Percentiles rank a stretch among this genome's conserved stretches.
Evolutionary conservation across 2,113 vertebrate genomes (phyloP).

Genomic region (Callipepla squamata): DNA sequence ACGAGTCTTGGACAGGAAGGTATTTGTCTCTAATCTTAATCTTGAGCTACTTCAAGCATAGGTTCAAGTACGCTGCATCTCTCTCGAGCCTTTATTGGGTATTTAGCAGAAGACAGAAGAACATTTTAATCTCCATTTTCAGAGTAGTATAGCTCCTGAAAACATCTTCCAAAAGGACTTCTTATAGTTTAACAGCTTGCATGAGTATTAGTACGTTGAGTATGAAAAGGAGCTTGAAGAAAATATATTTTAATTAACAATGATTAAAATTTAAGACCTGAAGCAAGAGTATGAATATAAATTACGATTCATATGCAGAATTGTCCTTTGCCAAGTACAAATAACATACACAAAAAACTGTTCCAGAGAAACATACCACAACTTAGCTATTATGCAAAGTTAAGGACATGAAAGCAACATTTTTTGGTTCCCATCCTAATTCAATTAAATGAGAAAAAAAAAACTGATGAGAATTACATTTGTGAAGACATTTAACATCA

Average conservation of each 20-base stretch:
- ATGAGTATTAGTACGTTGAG: slow-evolving; percentile 14
- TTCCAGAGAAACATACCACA: slow-evolving; percentile 27
- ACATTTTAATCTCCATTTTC: neutral
- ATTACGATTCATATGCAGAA: slow-evolving; percentile 11
- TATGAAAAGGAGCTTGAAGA: neutral
- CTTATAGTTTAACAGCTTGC: neutral
- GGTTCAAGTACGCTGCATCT: neutral
- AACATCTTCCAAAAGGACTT: neutral
- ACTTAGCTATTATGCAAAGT: slow-evolving; percentile 11
- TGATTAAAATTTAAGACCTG: slow-evolving; percentile 43
- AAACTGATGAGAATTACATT: slow-evolving; percentile 36
- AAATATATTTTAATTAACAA: slow-evolving; percentile 62
- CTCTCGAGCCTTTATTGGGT: neutral
- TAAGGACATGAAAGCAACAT: slow-evolving; percentile 40
- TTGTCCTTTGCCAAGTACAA: neutral
- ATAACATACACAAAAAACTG: slow-evolving; percentile 1
- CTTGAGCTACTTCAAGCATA: neutral
- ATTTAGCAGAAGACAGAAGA: neutral
- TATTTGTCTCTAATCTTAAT: neutral
- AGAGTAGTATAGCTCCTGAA: neutral
- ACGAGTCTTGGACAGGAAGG: neutral
- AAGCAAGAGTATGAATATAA: slow-evolving; percentile 21
- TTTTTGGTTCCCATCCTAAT: slow-evolving; percentile 49
- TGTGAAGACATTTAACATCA: slow-evolving; percentile 39
- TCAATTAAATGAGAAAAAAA: slow-evolving; percentile 57